Evolutionary conservation across 2,797 vertebrate species (phyloP).

Genomic region (Poeciliopsis infans): DNA sequence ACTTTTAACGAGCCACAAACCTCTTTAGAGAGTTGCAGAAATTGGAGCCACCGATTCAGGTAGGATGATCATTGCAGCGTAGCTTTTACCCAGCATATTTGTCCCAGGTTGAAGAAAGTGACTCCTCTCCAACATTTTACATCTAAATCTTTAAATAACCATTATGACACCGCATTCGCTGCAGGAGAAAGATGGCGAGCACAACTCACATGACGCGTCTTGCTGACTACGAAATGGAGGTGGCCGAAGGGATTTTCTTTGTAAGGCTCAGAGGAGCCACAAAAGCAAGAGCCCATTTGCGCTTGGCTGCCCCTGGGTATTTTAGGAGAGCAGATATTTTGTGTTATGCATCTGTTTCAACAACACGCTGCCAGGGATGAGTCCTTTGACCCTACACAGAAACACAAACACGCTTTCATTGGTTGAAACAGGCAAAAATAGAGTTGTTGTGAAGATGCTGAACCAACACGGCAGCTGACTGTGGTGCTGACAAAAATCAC

Average conservation of each 20-base stretch:
- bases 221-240: conserved; percentile 33
- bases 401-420: conserved; percentile 74
- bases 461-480: conserved; percentile 69
- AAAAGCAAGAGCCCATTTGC: conserved; percentile 62
- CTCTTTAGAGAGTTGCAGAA: background rate
- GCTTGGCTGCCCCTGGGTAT: conserved; percentile 64
- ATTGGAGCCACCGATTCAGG: background rate
- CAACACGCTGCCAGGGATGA: conserved; percentile 48
- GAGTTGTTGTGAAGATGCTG: conserved; percentile 61
- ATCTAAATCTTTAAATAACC: background rate
- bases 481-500: conserved; percentile 53
- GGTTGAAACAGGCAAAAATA: conserved; percentile 40
- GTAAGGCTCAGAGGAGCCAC: conserved; percentile 40
- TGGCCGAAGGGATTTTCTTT: conserved; percentile 44
- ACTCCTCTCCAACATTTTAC: background rate
- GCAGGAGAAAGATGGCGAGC: conserved; percentile 21
- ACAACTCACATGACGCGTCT: conserved; percentile 61
- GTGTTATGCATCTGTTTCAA: conserved; percentile 71
- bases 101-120: background rate
- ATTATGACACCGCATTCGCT: conserved; percentile 45
- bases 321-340: conserved; percentile 58
- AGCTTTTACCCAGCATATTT: background rate
- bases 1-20: background rate
- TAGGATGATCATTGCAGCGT: background rate
- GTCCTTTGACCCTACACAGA: conserved; percentile 68